Evolutionary conservation across 2,888 invertebrate genomes (phyloP).

Genomic region (Abscondita cerata): DNA sequence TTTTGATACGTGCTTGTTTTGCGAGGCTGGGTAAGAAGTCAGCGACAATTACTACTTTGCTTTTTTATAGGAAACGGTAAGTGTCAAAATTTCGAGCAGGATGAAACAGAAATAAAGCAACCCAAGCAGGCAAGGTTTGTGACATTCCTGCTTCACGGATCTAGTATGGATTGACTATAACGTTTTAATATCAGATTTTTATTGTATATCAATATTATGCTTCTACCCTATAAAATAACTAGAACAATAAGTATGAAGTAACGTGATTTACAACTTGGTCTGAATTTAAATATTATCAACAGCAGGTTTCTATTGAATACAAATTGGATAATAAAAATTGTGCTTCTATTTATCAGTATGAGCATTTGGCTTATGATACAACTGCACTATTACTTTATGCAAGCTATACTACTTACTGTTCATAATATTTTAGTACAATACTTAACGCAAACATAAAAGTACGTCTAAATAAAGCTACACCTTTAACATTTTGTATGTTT

Average conservation of each 20-base stretch:
- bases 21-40: too few species aligned
- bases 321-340: constrained; percentile 25
- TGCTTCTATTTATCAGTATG: constrained; percentile 25
- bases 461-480: constrained; percentile 20
- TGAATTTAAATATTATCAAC: constrained; percentile 23
- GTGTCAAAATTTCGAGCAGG: too few species aligned
- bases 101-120: too few species aligned
- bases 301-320: constrained; percentile 22
- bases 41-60: too few species aligned
- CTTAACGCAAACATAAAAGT: constrained; percentile 15
- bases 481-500: not conserved
- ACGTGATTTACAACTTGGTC: constrained; percentile 29
- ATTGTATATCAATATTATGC: constrained; percentile 28
- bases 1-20: too few species aligned
- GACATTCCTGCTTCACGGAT: too few species aligned
- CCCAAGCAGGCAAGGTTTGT: too few species aligned
- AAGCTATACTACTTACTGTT: constrained; percentile 28
- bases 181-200: constrained; percentile 3
- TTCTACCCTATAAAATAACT: constrained; percentile 25
- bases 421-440: constrained; percentile 25
- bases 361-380: constrained; percentile 31
- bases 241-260: constrained; percentile 13
- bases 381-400: constrained; percentile 23
- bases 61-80: too few species aligned
- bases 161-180: too few species aligned